Conservation (phyloP, 1,140 invertebrate genomes). For the Zaprionus ornatus region DNA sequence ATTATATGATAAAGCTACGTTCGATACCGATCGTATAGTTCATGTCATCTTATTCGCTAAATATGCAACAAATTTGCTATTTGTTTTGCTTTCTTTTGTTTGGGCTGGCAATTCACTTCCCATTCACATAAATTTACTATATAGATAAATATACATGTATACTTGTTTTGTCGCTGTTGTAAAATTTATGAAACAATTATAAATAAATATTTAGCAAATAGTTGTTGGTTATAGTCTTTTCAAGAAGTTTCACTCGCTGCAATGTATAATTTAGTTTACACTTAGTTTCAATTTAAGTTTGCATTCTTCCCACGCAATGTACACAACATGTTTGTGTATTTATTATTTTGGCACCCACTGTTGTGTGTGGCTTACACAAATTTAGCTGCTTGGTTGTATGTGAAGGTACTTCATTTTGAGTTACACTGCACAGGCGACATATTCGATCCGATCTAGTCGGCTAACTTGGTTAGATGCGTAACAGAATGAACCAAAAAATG, state of each 20-base stretch:
- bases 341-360: conserved; percentile 73
- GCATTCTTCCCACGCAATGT: conserved; percentile 1
- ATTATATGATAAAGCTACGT: conserved; percentile 71
- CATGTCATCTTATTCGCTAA: conserved; percentile 65
- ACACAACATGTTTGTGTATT: conserved; percentile 6
- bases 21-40: conserved; percentile 67
- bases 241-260: conserved; percentile 71
- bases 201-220: conserved; percentile 82
- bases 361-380: conserved; percentile 23
- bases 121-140: conserved; percentile 50
- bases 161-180: conserved; percentile 32
- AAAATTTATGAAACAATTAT: conserved; percentile 72
- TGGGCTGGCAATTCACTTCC: not conserved
- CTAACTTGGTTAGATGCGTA: conserved; percentile 29
- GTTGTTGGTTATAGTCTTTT: conserved; percentile 74
- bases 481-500: conserved; percentile 45
- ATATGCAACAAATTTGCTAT: conserved; percentile 58
- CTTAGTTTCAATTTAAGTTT: conserved; percentile 45
- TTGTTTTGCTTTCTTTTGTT: conserved; percentile 8
- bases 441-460: conserved; percentile 20
- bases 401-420: conserved; percentile 39
- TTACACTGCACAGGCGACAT: not conserved
- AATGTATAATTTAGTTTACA: conserved; percentile 45
- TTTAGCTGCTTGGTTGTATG: conserved; percentile 34
- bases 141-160: conserved; percentile 46